These are phyloP conservation scores for Natator depressus DNA, from an alignment of 2,113 vertebrate species.

Conservation along the genomic window DNA sequence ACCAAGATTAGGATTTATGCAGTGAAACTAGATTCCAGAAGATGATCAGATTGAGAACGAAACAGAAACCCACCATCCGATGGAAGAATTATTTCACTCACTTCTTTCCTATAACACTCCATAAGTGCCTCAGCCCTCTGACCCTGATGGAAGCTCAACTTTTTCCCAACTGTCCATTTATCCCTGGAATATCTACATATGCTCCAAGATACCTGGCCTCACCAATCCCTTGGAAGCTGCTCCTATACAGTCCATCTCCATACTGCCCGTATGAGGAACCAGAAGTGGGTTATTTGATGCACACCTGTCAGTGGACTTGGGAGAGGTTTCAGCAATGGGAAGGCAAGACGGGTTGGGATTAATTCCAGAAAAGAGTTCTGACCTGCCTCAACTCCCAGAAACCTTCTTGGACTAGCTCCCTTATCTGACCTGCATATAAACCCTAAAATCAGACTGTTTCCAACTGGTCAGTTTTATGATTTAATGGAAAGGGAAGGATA, in stretches of 20 bases:
- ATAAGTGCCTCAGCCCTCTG: conserved; percentile 4
- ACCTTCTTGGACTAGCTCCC: not conserved
- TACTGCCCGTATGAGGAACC: conserved; percentile 15
- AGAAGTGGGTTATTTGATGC: not conserved
- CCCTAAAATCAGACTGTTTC: conserved; percentile 30
- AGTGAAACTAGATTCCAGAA: not conserved
- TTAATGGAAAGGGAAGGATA: not conserved
- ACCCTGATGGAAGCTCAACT: not conserved
- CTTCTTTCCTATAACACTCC: conserved; percentile 32
- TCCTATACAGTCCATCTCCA: conserved; percentile 44
- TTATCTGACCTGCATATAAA: conserved; percentile 35
- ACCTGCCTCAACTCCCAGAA: not conserved
- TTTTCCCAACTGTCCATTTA: conserved; percentile 37
- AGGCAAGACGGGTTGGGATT: not conserved
- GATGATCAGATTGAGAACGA: not conserved
- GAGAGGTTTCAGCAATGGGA: not conserved
- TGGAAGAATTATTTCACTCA: conserved; percentile 32
- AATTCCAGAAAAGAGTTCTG: not conserved
- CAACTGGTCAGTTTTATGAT: conserved; percentile 6
- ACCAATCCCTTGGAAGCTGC: conserved; percentile 38
- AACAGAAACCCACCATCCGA: not conserved
- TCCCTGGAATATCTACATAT: not conserved
- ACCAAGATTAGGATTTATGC: not conserved
- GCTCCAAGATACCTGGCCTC: not conserved
- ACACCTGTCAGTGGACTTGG: not conserved